Evolutionary conservation across 2,888 invertebrate genomes (phyloP), one percentile per base, ranked within the genome.

Genomic region (Andrena camellia): DNA sequence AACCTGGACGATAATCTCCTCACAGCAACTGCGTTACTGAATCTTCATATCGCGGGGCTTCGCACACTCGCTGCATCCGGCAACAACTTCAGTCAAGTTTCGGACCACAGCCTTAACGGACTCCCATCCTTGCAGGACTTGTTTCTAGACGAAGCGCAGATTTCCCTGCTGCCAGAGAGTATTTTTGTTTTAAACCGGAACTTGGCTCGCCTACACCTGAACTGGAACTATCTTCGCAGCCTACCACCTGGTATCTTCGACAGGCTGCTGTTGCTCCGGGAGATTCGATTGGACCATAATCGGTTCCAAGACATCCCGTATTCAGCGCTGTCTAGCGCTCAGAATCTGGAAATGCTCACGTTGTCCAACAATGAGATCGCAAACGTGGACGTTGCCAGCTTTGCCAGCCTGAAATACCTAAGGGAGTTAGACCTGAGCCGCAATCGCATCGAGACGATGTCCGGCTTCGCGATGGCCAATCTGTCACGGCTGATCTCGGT

Each of bases 401-500:
- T 98, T 69, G 96, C 96, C 81, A 97, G 97, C 59, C 94, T 98
- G 57, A 96, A 96, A 70, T 96, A 97, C 92, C 95, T 98, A 85
- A 95, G 96, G 70, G 96, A 97, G 71, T 94, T 98, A 17, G 96
- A 97, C 93, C 94, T 98, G 71, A 96, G 96, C 84, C 95, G 96
- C 90, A 98, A 98, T 93, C 95, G 95, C 89, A 97, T 98, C 90
- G 96, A 97, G 33, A 95, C 97, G 23, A 93, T 97, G 88, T 96
- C 96, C n/a, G 97, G 97, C 26, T 97, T 98, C 91, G 97, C 97
- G 86, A 96, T 97, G n/a, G 96, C 97, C 0, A 97, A 97, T 89
- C 94, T 98, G 60, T 97, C 97, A 20, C 97, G 97, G 88, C 94
- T 98, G 60, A 94, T 97, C 48, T 96, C 96, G 1, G 96, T 97